Base-by-base conservation (phyloP, 2,888 invertebrate genomes). In the Torymus tubicola region DNA sequence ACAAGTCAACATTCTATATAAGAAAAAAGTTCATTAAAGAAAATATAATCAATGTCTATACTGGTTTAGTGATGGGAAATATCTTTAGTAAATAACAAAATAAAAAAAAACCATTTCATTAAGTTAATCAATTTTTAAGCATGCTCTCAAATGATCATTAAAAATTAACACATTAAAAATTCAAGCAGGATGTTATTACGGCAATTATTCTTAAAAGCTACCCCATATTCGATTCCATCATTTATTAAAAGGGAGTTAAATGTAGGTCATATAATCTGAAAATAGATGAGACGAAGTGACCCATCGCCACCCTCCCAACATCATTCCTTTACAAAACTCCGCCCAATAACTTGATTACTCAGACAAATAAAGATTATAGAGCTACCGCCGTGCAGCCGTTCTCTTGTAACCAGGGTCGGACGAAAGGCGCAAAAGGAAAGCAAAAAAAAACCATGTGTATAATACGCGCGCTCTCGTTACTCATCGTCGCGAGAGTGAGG, bases 341-440 rank as follows among this genome's bases (percentile, higher is more conserved):
- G 8, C 67, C 14, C 55, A 58, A 74, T 79, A 79, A 79, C 69
- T 74, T n/a, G 74, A 74, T 78, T 52, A 24, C 57, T 63, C 10
- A 16, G 52, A 58, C 53, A 53, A 78, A 72, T 78, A 78, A 71
- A 78, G 10, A 42, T 1, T 42, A 42, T 42, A 24, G 2, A 60
- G 18, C 11, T 18, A 21, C 2, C 18, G 14, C 42, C 42, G 42
- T 1, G 10, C 8, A 5, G 1, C 1, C 42, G 42, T 5, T 42
- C 42, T 1, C 42, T 42, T 42, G 42, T 42, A 42, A 42, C 42
- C 42, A 5, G 42, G 42, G 42, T 42, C 8, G 42, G 8, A 8
- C 8, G 5, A 5, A 8, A 42, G 42, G 42, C 42, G 42, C 42
- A 60, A 21, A 8, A 8, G 16, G 63, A 57, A 16, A 57, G 52